phyloP scores from a whole-genome alignment of 1,140 invertebrate species.

The Pachypsylla venusta region DNA sequence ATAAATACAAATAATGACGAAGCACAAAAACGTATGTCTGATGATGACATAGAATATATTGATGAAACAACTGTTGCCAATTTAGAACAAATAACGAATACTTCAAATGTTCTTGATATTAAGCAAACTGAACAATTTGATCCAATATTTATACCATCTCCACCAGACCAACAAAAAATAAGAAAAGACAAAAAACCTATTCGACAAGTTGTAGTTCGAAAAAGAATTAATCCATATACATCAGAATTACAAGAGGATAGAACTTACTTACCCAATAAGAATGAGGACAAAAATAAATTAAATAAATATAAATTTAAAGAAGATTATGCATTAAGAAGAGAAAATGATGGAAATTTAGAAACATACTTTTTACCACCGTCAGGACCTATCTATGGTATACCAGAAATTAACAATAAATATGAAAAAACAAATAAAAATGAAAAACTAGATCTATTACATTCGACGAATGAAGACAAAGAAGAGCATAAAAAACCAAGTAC shows the following conservation, averaged over 20 bases:
- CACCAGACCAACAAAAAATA: conserved; percentile 32
- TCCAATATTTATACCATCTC: conserved; percentile 57
- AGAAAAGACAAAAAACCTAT: conserved; percentile 29
- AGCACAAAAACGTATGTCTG: conserved; percentile 36
- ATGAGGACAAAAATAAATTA: no score
- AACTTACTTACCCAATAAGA: no score
- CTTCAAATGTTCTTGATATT: conserved; percentile 29
- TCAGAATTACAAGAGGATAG: conserved; percentile 1
- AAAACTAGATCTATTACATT: neutral
- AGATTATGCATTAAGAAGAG: no score
- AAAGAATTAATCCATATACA: neutral
- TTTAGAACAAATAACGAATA: conserved; percentile 17
- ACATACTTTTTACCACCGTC: conserved; percentile 1
- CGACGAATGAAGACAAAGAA: neutral
- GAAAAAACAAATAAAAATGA: neutral
- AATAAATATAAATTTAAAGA: neutral
- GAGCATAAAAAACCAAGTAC: neutral
- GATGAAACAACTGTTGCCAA: conserved; percentile 31
- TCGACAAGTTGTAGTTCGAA: neutral
- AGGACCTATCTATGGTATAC: conserved; percentile 4
- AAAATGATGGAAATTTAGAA: neutral
- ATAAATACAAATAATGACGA: conserved; percentile 35
- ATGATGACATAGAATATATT: conserved; percentile 30
- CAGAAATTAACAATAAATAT: neutral
- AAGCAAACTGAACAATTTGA: conserved; percentile 39